A percentile compares a stretch with the other conserved stretches of the same genome.
Evolutionary conservation across 2,113 vertebrate species (phyloP).

Genomic region (Nothobranchius furzeri): DNA sequence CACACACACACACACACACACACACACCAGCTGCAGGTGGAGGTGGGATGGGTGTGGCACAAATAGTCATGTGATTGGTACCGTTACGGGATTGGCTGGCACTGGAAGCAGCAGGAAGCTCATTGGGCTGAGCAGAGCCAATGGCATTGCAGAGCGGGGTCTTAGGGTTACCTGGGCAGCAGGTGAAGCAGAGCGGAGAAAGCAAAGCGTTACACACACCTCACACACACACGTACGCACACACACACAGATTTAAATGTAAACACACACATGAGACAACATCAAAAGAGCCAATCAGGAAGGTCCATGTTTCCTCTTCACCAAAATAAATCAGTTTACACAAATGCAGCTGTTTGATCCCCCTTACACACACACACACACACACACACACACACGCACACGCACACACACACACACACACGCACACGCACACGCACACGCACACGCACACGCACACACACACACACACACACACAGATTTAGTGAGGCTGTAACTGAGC

Average conservation of each 20-base stretch:
- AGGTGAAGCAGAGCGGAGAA: conserved; percentile 73
- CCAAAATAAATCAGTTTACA: too few relatives aligned
- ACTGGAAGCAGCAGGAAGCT: conserved; percentile 64
- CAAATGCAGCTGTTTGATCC: background rate
- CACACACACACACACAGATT: background rate
- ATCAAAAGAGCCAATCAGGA: background rate
- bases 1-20: conserved; percentile 17
- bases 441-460: too few relatives aligned
- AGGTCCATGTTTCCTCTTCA: conserved; percentile 5
- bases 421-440: too few relatives aligned
- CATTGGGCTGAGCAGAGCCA: conserved; percentile 74
- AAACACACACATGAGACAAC: background rate
- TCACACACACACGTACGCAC: conserved; percentile 4
- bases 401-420: too few relatives aligned
- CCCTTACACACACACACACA: too few relatives aligned
- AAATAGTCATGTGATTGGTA: conserved; percentile 68
- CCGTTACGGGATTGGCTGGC: conserved; percentile 74
- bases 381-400: too few relatives aligned
- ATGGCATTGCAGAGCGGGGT: conserved; percentile 72
- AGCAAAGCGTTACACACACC: conserved; percentile 68
- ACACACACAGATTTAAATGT: background rate
- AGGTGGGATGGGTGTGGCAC: conserved; percentile 29
- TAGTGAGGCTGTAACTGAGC: conserved; percentile 27
- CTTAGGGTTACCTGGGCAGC: conserved; percentile 77
- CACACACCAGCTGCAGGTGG: conserved; percentile 40